These are phyloP conservation scores for Megalonaias nervosa DNA, from an alignment of 1,140 invertebrate genomes.

Conservation along the genomic window DNA sequence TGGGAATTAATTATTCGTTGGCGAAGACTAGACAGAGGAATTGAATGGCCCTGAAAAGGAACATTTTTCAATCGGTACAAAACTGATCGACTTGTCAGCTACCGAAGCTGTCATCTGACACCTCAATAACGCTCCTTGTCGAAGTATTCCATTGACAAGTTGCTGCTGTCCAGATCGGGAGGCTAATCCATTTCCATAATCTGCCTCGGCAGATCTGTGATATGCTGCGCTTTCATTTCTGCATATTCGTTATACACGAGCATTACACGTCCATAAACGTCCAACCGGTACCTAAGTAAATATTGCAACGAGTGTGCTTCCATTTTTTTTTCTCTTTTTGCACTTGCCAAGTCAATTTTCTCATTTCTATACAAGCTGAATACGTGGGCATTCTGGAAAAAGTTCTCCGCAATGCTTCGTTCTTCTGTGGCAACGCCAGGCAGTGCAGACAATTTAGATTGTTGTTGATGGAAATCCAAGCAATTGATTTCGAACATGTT, in stretches of 20 bases:
- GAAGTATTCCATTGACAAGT: constrained; percentile 10
- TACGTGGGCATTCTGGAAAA: constrained; percentile 4
- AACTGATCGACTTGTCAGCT: not conserved
- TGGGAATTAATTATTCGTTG: no score
- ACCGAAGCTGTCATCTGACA: constrained; percentile 1
- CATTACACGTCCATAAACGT: constrained; percentile 27
- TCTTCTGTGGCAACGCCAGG: no score
- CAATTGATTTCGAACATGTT: no score
- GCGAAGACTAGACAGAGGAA: no score
- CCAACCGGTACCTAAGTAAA: constrained; percentile 26
- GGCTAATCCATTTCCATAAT: not conserved
- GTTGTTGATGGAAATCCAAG: no score
- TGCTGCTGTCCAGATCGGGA: not conserved
- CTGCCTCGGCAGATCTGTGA: constrained; percentile 17
- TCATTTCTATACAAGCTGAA: constrained; percentile 19
- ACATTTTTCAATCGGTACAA: no score
- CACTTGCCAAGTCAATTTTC: no score
- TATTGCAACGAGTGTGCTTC: constrained; percentile 18
- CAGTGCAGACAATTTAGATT: no score
- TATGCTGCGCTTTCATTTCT: constrained; percentile 28
- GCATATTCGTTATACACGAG: constrained; percentile 39
- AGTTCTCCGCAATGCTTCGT: no score
- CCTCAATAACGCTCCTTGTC: not conserved
- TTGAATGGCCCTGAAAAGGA: no score
- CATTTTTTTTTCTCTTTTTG: no score